Base-by-base conservation (phyloP, 1,140 invertebrate genomes). In the Drosophila nannoptera region DNA sequence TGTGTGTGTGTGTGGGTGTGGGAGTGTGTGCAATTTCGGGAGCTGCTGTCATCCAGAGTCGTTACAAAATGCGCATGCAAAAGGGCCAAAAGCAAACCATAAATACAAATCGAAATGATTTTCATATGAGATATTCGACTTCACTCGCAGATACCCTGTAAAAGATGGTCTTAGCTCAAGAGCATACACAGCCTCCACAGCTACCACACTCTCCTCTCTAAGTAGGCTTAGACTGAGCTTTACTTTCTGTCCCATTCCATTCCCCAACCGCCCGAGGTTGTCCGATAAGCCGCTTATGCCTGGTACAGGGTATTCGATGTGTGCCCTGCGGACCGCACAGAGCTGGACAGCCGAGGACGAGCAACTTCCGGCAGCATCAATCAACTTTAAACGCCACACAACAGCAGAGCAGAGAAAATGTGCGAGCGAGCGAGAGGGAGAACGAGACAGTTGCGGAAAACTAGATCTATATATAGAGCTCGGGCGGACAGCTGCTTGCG, bases 311-410 rank as follows among this genome's bases (percentile, higher is more conserved):
- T 56, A 56, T 56, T 45, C 33, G 29, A 63, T 67, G 71, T 56
- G 63, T 69, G 69, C 58, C 56, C 46, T 43, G 38, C 50, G 46
- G 76, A 42, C 31, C 42, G 55, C 38, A 52, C 31, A 43, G 40
- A 36, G 22, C 46, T 22, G 12, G 53, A n/a, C 33, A 32, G 61
- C 16, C 38, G 29, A 56, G 14, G 40, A 78, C 65, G 61, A 55
- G 49, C 69, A 65, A 84, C 80, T 84, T 84, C 80, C 80, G 76
- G 62, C 61, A 59, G 66, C 71, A 86, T 86, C 80, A 86, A 84
- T 84, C 81, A 80, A 70, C 60, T 69, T 62, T 74, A 76, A 83
- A 60, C 55, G 36, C 31, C 60, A 69, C 16, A 42, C 62, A 61
- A 66, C 31, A 66, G 69, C 49, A 43, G 42, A 43, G 5, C 35